Evolutionary conservation across 1,140 invertebrate genomes (phyloP).

Genomic region (Hetaerina americana): DNA sequence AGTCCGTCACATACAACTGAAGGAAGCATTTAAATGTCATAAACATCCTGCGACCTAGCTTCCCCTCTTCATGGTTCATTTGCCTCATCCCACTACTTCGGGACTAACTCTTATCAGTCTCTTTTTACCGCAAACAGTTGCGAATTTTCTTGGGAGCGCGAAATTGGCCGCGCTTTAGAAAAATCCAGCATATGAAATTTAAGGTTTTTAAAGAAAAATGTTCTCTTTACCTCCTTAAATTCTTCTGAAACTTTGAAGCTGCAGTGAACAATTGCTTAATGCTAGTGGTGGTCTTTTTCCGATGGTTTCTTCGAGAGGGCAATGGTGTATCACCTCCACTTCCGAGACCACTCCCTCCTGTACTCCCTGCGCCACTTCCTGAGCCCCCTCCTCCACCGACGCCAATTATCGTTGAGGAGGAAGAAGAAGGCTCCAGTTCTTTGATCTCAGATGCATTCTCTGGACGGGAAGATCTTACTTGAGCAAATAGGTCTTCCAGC

Average conservation of each 20-base stretch:
- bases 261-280: slow-evolving; percentile 90
- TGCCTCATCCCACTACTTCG: no score
- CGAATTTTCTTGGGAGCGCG: no score
- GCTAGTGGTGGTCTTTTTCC: slow-evolving; percentile 80
- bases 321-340: slow-evolving; percentile 36
- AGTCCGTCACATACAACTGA: no score
- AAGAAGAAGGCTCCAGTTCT: slow-evolving; percentile 17
- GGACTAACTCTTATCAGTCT: no score
- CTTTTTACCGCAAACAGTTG: no score
- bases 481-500: slow-evolving; percentile 61
- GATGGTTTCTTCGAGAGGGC: slow-evolving; percentile 48
- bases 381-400: slow-evolving; percentile 8
- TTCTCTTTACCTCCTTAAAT: slow-evolving; percentile 55
- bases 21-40: no score
- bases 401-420: slow-evolving; percentile 13
- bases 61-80: no score
- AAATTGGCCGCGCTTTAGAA: no score
- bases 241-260: slow-evolving; percentile 90
- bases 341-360: background rate
- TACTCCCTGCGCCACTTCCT: background rate
- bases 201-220: slow-evolving; percentile 8
- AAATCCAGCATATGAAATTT: background rate
- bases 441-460: slow-evolving; percentile 37
- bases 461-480: slow-evolving; percentile 48
- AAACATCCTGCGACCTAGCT: no score